These are phyloP conservation scores for Arothron firmamentum DNA, from an alignment of 2,113 vertebrate genomes.

Conservation along the genomic window DNA sequence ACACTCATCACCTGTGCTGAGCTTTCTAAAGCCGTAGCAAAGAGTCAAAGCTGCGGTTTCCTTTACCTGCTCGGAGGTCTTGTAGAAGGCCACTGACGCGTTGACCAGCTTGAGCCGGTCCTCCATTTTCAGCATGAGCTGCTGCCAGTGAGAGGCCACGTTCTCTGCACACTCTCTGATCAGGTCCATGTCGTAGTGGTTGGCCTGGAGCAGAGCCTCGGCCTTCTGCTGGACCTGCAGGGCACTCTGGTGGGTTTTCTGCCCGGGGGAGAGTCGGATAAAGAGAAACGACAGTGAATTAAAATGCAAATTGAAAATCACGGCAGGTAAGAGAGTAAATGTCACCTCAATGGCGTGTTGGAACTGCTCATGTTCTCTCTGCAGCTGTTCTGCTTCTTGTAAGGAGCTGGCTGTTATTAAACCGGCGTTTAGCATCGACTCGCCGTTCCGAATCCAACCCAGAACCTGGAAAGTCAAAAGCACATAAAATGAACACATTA, in stretches of 20 bases:
- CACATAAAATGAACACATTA: not conserved
- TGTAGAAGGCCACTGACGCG: constrained; percentile 97
- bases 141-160: constrained; percentile 97
- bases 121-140: constrained; percentile 99
- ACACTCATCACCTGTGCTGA: not conserved
- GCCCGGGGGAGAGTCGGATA: not conserved
- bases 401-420: constrained; percentile 96
- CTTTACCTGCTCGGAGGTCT: constrained; percentile 95
- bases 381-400: constrained; percentile 95
- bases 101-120: constrained; percentile 99
- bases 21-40: not conserved
- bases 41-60: not conserved
- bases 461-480: constrained; percentile 78
- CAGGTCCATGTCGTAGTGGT: constrained; percentile 98
- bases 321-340: not conserved
- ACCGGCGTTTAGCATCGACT: constrained; percentile 96
- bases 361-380: constrained; percentile 97
- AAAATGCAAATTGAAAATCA: not conserved
- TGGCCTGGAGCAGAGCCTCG: constrained; percentile 92
- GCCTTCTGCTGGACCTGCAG: constrained; percentile 99
- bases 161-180: constrained; percentile 97
- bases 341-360: constrained; percentile 97
- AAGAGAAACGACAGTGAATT: not conserved
- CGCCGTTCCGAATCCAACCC: constrained; percentile 97
- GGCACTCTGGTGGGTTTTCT: constrained; percentile 98